Conservation (phyloP, 2,113 vertebrate species). For the Brachirus orientalis region DNA sequence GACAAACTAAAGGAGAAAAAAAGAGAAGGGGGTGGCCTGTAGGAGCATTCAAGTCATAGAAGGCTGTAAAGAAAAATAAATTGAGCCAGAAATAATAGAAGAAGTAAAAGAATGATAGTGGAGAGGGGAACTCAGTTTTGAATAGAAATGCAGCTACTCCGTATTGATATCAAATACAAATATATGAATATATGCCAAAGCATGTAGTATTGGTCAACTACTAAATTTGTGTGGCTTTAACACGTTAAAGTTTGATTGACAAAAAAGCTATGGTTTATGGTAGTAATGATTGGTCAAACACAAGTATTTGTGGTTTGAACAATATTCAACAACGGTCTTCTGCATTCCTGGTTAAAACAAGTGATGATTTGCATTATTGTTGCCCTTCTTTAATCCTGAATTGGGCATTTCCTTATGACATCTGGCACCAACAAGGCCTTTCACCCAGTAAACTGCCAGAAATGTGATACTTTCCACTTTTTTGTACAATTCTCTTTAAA, state of each 20-base stretch:
- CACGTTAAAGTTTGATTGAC: neutral
- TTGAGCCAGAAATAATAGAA: neutral
- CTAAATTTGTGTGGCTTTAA: neutral
- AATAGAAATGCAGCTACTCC: neutral
- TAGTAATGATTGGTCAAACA: no score
- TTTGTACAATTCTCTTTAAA: no score
- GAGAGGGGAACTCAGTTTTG: neutral
- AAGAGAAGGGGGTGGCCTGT: slow-evolving; percentile 2
- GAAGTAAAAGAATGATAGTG: neutral
- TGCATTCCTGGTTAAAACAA: no score
- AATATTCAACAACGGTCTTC: no score
- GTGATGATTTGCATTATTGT: no score
- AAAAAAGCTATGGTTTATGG: neutral
- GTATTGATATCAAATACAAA: neutral
- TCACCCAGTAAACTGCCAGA: no score
- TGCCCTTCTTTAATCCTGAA: no score
- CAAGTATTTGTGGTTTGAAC: no score
- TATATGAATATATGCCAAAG: neutral
- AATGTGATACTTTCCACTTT: no score
- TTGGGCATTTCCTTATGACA: no score
- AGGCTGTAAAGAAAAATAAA: slow-evolving; percentile 9
- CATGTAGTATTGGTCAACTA: neutral
- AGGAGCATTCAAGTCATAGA: slow-evolving; percentile 13
- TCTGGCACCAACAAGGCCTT: no score
- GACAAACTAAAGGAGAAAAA: slow-evolving; percentile 19